Conservation (phyloP, 2,797 vertebrate genomes). For the Propithecus perrieri region DNA sequence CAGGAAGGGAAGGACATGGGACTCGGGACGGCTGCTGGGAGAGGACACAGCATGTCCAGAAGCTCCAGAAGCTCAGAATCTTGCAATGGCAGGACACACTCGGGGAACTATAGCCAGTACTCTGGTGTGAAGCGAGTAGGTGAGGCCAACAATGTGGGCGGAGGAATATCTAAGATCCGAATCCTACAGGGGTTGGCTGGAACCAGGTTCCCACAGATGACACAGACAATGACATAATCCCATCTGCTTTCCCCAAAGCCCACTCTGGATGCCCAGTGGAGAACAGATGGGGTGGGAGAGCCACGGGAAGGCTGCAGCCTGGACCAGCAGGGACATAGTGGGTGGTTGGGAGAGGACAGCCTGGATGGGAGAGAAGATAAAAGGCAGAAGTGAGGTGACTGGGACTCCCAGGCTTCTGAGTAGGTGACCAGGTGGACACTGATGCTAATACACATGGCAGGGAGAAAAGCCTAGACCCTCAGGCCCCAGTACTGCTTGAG, state of each 20-base stretch:
- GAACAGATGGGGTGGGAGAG: background rate
- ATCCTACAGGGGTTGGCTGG: background rate
- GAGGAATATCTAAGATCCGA: background rate
- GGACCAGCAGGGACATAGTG: background rate
- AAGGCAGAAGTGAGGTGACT: accelerated
- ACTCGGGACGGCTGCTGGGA: no score
- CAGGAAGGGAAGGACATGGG: no score
- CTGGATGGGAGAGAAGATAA: background rate
- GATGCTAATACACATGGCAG: no score
- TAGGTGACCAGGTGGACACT: background rate
- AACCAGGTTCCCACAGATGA: background rate
- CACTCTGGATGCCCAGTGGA: no score
- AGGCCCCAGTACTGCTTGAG: accelerated
- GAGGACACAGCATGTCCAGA: background rate
- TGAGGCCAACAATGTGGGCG: background rate
- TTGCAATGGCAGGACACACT: background rate
- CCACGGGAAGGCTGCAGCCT: background rate
- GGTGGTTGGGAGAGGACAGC: background rate
- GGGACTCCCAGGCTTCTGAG: background rate
- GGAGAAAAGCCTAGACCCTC: accelerated
- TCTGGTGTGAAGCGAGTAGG: background rate
- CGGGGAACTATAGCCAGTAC: background rate
- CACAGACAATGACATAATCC: background rate
- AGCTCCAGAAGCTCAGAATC: background rate
- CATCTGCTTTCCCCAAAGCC: background rate